Evolutionary conservation across 2,888 invertebrate species (phyloP).

Genomic region (Amblyjoppa fuscipennis): DNA sequence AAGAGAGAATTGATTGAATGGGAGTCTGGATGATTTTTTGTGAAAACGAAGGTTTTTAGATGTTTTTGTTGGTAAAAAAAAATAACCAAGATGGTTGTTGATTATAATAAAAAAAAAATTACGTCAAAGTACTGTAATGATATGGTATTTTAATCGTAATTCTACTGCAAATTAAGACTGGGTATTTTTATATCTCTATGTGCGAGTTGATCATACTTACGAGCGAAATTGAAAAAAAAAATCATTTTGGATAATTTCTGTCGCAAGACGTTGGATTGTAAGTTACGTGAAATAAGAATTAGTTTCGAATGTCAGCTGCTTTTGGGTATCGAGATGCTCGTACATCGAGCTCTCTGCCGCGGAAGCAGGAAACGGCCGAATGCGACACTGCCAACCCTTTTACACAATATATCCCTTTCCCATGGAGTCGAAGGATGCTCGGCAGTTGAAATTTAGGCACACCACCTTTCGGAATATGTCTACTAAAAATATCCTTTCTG

Average conservation of each 20-base stretch:
- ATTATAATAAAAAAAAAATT: not conserved
- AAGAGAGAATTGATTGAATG: not conserved
- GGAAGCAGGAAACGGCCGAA: slow-evolving; percentile 30
- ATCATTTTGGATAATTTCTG: not conserved
- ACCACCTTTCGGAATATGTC: slow-evolving; percentile 52
- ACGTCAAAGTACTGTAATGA: not conserved
- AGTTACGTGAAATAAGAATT: not conserved
- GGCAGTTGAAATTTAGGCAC: slow-evolving; percentile 46
- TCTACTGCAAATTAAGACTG: not conserved
- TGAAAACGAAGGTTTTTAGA: too few species aligned
- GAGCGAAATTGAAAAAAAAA: too few species aligned
- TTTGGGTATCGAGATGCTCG: slow-evolving; percentile 1
- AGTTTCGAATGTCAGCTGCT: slow-evolving; percentile 11
- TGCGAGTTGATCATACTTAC: too few species aligned
- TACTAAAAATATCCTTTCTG: slow-evolving; percentile 67
- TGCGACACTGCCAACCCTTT: slow-evolving; percentile 58
- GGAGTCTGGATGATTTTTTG: too few species aligned
- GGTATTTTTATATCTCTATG: too few species aligned
- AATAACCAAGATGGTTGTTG: too few species aligned
- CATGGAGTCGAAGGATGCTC: slow-evolving; percentile 29
- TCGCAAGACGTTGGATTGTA: not conserved
- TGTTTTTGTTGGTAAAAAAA: too few species aligned
- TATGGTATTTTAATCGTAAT: not conserved
- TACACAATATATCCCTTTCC: slow-evolving; percentile 46
- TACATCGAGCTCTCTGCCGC: slow-evolving; percentile 3